Base-by-base conservation (phyloP, 1,140 invertebrate genomes). In the Conus betulinus region DNA sequence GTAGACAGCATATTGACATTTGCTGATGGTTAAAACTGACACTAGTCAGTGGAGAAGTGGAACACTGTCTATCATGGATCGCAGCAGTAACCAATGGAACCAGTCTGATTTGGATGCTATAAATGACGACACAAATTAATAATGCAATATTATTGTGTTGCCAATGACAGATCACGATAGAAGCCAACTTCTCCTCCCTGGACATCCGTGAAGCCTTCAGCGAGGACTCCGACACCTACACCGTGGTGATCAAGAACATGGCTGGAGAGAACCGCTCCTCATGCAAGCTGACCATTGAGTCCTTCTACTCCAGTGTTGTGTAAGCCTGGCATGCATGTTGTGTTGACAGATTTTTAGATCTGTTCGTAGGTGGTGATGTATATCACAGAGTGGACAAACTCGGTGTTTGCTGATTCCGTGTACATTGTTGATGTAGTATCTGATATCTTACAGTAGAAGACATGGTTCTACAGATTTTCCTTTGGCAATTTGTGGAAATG, bases 191-290 rank as follows among this genome's bases (percentile, higher is more conserved):
- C 83, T 94, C 94, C 15, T 90, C 98, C 5, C 95, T 99, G 27
- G 97, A 99, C 39, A 99, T 99, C 90, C 97, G 97, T 85, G 99
- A 99, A 96, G 98, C 99, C 1, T 99, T 98, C 95, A 98, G 98
- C 0, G 99, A 99, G 96, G 99, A 99, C 95, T 98, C 98, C 4
- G 99, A 98, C 5, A 97, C 97, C 79, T 99, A 99, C 95, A 99
- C 98, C 0, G 99, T 98, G 93, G 98, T 99, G 20, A 98, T 98
- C 20, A 99, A 99, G 94, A 99, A 99, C 94, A 96, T 97, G 6
- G 97, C 97, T 74, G 99, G 99, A 53, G 96, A 96, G 90, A 93
- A 94, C 2, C 91, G 93, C 53, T 94, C 93, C 53, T 91, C 91
- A 17, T 95, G 94, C 89, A 91, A 92, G 52, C 89, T 95, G 39